Evolutionary conservation across 2,113 vertebrate species (phyloP), one percentile per base, ranked within the genome.

Genomic region (Carettochelys insculpta): DNA sequence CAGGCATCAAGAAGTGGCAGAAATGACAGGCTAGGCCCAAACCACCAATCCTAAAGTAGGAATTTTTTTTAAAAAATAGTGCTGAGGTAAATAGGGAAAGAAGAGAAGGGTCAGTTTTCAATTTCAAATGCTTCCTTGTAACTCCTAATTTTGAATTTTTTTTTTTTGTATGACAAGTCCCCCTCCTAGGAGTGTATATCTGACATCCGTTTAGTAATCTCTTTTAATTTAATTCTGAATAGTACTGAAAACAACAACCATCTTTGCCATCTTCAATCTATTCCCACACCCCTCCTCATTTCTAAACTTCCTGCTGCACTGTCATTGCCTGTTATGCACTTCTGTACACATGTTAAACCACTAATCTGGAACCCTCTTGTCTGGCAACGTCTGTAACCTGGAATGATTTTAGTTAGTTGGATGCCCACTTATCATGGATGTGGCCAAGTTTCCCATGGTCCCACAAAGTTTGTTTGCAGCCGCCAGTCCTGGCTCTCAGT

Each of bases 131-230:
- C 20, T 90, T 89, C 5, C 11, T 90, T 54, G 65, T 29, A 86
- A 38, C 50, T 77, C 77, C 45, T 87, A 77, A 68, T 71, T 73
- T 77, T 89, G 43, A 91, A 78, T 75, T 85, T 54, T 24, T 94
- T 24, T 94, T 92, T 93, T 83, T 78, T 76, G 78, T 94, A 90
- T 87, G 88, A 91, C 48, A 11, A 50, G 14, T 50, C 48, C 11
- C 48, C 85, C 86, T 73, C 53, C 79, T 86, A 80, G 13, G 93
- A 96, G 92, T 19, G 80, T 11, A 3, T 50, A 80, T 85, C 94
- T 93, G 80, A 84, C 41, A 86, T 53, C 24, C 61, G 50, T 71
- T 91, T 87, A 61, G 5, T 48, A 43, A 80, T n/a, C n/a, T n/a
- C 6, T 31, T 48, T 82, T 82, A 13, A 92, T 90, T 89, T 81